phyloP scores from a whole-genome alignment of 2,113 vertebrate genomes.

The Crotalus horridus region DNA sequence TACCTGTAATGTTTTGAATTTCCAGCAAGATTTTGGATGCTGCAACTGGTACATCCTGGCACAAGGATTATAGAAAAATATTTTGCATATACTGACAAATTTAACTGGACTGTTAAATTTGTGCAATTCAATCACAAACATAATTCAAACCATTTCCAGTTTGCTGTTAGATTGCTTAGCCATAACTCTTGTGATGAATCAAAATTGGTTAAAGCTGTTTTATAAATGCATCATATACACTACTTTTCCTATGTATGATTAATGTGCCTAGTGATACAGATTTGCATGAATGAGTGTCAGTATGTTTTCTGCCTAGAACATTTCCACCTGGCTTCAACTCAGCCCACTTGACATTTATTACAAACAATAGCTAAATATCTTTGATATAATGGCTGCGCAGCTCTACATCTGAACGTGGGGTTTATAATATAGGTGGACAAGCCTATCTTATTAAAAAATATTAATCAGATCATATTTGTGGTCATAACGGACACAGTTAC shows the following conservation, averaged over 20 bases:
- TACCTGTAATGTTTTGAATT: background rate
- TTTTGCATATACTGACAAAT: background rate
- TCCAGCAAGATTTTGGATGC: background rate
- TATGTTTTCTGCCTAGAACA: slow-evolving; percentile 74
- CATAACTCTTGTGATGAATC: slow-evolving; percentile 55
- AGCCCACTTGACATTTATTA: slow-evolving; percentile 78
- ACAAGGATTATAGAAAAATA: background rate
- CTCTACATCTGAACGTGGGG: slow-evolving; percentile 71
- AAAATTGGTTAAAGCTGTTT: slow-evolving; percentile 60
- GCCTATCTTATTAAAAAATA: slow-evolving; percentile 63
- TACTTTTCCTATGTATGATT: slow-evolving; percentile 65
- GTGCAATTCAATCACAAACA: background rate
- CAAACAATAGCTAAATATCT: slow-evolving; percentile 82
- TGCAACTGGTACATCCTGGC: background rate
- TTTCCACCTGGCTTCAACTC: slow-evolving; percentile 74
- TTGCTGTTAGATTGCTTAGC: slow-evolving; percentile 58
- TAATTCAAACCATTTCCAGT: slow-evolving; percentile 55
- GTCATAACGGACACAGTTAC: slow-evolving; percentile 58
- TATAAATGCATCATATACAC: slow-evolving; percentile 64
- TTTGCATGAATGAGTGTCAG: slow-evolving; percentile 82
- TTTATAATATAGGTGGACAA: slow-evolving; percentile 74
- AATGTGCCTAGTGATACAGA: slow-evolving; percentile 70
- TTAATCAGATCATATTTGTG: slow-evolving; percentile 72
- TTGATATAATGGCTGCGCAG: slow-evolving; percentile 73
- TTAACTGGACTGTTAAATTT: background rate